phyloP scores from a whole-genome alignment of 2,797 vertebrate genomes.

The Taenioides sp. region DNA sequence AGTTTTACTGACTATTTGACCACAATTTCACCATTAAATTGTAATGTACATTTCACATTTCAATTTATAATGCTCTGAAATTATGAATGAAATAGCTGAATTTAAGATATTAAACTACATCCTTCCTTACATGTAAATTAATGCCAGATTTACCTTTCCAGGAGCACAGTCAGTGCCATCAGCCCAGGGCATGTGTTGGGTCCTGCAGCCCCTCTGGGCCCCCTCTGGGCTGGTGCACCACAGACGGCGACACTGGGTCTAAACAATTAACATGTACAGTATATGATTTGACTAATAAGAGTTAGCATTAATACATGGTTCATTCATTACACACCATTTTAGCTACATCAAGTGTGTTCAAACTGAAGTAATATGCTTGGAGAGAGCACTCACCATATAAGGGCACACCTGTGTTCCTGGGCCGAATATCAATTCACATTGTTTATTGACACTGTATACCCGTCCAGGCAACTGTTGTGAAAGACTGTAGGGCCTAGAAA shows the following conservation, averaged over 20 bases:
- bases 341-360: conserved; percentile 11
- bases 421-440: conserved; percentile 99
- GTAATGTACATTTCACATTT: neutral
- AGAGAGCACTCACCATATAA: conserved; percentile 91
- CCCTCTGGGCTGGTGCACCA: conserved; percentile 96
- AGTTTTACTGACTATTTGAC: neutral
- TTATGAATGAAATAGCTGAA: neutral
- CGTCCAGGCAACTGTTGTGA: conserved; percentile 91
- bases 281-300: neutral
- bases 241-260: conserved; percentile 94
- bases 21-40: neutral
- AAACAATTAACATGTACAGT: conserved; percentile 32
- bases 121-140: neutral
- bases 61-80: neutral
- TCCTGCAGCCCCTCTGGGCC: conserved; percentile 91
- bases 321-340: neutral
- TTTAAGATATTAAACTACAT: neutral
- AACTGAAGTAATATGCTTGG: conserved; percentile 13
- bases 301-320: neutral
- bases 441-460: conserved; percentile 96
- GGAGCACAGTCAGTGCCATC: conserved; percentile 94
- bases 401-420: conserved; percentile 97
- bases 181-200: conserved; percentile 98
- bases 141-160: conserved; percentile 82
- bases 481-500: conserved; percentile 88